Evolutionary conservation across 2,888 invertebrate species (phyloP).

Genomic region (Cheilosia vulpina): DNA sequence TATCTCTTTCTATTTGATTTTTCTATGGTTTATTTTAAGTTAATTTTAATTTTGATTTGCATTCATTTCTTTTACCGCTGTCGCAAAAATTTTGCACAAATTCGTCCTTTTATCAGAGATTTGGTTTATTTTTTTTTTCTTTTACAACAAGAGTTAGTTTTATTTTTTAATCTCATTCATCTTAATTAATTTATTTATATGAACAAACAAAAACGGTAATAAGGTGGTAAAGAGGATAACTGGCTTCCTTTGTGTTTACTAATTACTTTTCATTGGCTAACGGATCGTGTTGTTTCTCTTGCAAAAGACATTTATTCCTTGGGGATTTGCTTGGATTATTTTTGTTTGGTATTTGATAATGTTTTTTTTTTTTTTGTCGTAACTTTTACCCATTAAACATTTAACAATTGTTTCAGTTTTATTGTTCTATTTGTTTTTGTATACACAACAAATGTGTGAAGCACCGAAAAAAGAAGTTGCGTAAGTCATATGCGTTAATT

Average conservation of each 20-base stretch:
- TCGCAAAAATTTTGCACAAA: conserved; percentile 74
- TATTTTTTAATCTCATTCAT: conserved; percentile 34
- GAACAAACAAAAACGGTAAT: conserved; percentile 14
- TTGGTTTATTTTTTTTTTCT: conserved; percentile 25
- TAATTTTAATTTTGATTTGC: conserved; percentile 21
- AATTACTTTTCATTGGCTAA: conserved; percentile 60
- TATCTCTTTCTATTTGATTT: conserved; percentile 16
- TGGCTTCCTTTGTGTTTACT: conserved; percentile 67
- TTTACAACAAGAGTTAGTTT: conserved; percentile 7
- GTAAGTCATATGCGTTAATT: neutral
- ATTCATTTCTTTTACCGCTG: conserved; percentile 29
- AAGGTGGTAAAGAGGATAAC: conserved; percentile 52
- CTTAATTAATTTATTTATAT: conserved; percentile 20
- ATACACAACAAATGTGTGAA: conserved; percentile 26
- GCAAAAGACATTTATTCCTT: conserved; percentile 43
- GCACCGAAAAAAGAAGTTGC: neutral
- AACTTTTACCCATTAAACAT: neutral
- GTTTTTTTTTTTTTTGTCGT: conserved; percentile 5
- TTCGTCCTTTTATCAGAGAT: conserved; percentile 26
- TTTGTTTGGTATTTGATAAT: conserved; percentile 31
- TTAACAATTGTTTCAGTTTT: conserved; percentile 8
- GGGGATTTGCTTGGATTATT: conserved; percentile 43
- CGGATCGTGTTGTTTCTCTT: conserved; percentile 30
- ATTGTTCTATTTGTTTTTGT: conserved; percentile 12
- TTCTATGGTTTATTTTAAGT: conserved; percentile 27